These are phyloP conservation scores for Garrulus glandarius DNA, from an alignment of 2,797 vertebrate species.

Conservation along the genomic window DNA sequence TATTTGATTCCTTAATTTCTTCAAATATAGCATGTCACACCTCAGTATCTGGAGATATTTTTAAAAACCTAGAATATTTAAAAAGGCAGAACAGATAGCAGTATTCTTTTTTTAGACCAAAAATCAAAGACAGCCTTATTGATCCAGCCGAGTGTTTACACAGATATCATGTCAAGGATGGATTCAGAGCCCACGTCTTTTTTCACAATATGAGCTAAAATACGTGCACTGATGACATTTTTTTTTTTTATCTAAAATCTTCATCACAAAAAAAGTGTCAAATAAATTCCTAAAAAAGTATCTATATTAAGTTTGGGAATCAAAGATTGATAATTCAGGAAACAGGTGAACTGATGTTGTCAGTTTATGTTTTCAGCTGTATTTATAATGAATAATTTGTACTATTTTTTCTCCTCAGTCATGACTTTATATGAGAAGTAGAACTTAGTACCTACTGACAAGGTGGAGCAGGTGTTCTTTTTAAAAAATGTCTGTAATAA, in stretches of 20 bases:
- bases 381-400: not conserved
- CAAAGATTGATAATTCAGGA: not conserved
- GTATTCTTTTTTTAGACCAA: not conserved
- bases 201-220: not conserved
- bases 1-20: not conserved
- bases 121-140: not conserved
- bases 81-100: not conserved
- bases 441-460: not conserved
- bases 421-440: not conserved
- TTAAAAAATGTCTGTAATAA: fast-evolving
- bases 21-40: not conserved
- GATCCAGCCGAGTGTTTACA: not conserved
- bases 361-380: not conserved
- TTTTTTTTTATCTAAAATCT: not conserved
- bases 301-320: not conserved
- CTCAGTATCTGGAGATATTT: not conserved
- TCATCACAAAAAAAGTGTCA: not conserved
- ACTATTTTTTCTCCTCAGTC: not conserved
- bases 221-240: not conserved
- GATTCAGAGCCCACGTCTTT: not conserved
- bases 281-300: not conserved
- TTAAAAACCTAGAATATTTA: not conserved
- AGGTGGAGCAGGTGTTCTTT: not conserved
- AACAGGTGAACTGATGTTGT: not conserved
- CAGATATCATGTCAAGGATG: not conserved